Evolutionary conservation across 2,888 invertebrate genomes (phyloP).

Genomic region (Mesorhabditis sp.): DNA sequence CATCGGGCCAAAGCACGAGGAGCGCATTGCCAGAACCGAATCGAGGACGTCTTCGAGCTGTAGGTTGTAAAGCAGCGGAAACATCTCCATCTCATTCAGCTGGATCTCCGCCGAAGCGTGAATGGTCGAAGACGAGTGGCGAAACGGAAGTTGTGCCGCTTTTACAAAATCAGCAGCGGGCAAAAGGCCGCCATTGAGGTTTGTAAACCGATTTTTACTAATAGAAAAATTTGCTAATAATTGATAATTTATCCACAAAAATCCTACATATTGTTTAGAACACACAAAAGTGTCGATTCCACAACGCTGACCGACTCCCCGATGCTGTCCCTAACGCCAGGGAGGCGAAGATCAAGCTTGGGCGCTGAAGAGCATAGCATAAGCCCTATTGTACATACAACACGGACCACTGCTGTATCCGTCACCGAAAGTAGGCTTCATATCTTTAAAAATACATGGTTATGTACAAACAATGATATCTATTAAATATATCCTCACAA

Average conservation of each 20-base stretch:
- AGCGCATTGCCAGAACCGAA: constrained; percentile 2
- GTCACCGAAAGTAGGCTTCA: neutral
- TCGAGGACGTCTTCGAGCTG: constrained; percentile 5
- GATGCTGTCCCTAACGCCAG: neutral
- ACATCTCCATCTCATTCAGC: neutral
- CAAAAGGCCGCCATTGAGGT: constrained; percentile 4
- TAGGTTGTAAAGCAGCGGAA: neutral
- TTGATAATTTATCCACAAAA: too few relatives aligned
- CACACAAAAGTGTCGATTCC: neutral
- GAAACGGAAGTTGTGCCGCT: neutral
- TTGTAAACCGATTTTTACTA: neutral
- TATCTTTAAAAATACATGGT: neutral
- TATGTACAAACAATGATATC: neutral
- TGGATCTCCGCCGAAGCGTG: constrained; percentile 3
- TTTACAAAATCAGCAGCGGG: neutral
- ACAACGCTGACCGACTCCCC: neutral
- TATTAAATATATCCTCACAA: too few relatives aligned
- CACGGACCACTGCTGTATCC: too few relatives aligned
- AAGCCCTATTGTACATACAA: neutral
- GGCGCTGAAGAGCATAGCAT: neutral
- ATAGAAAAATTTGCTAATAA: too few relatives aligned
- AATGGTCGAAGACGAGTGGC: constrained; percentile 5
- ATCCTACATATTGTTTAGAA: too few relatives aligned
- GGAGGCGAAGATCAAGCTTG: neutral
- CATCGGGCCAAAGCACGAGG: neutral